Evolutionary conservation across 1,140 invertebrate genomes (phyloP).

Genomic region (Pseudomyrmex sp.): DNA sequence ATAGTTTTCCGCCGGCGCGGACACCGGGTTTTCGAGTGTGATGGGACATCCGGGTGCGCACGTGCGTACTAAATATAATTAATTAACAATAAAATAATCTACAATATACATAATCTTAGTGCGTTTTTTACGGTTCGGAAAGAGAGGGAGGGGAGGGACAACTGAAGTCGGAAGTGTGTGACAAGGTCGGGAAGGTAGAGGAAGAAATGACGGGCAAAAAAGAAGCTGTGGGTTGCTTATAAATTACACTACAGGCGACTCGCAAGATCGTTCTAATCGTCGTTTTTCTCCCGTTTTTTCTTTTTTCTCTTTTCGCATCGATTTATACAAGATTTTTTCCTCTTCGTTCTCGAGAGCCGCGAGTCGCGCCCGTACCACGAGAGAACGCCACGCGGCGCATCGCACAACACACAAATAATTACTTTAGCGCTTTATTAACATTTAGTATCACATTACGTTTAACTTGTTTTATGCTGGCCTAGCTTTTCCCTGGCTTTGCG

Average conservation of each 20-base stretch:
- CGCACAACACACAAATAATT: slow-evolving; percentile 83
- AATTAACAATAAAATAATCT: slow-evolving; percentile 73
- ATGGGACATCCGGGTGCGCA: slow-evolving; percentile 57
- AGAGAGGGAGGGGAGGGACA: slow-evolving; percentile 36
- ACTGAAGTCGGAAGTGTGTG: slow-evolving; percentile 43
- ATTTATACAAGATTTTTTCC: slow-evolving; percentile 26
- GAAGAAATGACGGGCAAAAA: neutral
- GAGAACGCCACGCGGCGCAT: slow-evolving; percentile 67
- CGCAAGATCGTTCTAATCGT: slow-evolving; percentile 50
- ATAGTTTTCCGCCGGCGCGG: neutral
- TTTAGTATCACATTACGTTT: slow-evolving; percentile 86
- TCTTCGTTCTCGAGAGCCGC: slow-evolving; percentile 36
- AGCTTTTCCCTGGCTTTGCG: slow-evolving; percentile 79
- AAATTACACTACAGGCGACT: slow-evolving; percentile 66
- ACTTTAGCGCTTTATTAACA: slow-evolving; percentile 83
- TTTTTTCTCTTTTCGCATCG: neutral
- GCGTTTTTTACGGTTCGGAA: slow-evolving; percentile 64
- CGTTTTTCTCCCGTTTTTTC: slow-evolving; percentile 21
- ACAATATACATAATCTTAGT: slow-evolving; percentile 67
- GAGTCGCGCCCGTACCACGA: slow-evolving; percentile 59
- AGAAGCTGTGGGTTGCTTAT: slow-evolving; percentile 54
- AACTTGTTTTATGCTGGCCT: slow-evolving; percentile 82
- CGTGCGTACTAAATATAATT: slow-evolving; percentile 63
- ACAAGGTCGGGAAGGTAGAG: slow-evolving; percentile 12
- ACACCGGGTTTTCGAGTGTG: neutral